Evolutionary conservation across 2,888 invertebrate genomes (phyloP), one percentile per base, ranked within the genome.

Genomic region (Camptogramma bilineatum): DNA sequence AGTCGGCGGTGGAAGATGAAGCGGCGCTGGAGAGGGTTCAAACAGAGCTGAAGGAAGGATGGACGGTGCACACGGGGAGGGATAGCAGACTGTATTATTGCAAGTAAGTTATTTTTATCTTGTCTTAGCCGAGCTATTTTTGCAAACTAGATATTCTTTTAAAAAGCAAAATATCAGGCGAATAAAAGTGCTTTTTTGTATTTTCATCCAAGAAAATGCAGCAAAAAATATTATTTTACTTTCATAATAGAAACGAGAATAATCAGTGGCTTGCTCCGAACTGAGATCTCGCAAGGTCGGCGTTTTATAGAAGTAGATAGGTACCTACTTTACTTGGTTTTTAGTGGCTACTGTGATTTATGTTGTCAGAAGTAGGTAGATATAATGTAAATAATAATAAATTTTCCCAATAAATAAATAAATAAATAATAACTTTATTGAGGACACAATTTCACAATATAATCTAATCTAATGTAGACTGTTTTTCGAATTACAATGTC

Each of bases 81-180:
- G 96, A 96, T 82, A 97, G 97, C 69, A 94, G 97, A 76, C 95
- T 97, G 67, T 98, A 97, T 90, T 98, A 97, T 94, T 97, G 97
- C 96, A 97, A 98, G 98, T 98, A 91, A 95, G 97, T 94, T 24
- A 28, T 57, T 24, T 18, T 21, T 46, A 1, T 17, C 9, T 18
- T 18, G 8, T 0, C 18, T 18, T 46, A 18, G 5, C 18, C n/a
- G 10, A 4, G 34, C 13, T 10, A 39, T 39, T 13, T 34, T 13
- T 39, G 34, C 34, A 39, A 13, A 39, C 13, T 39, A 28, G 28
- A 28, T 28, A 28, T 4, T 28, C 7, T 7, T 28, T 2, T 28
- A 39, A 13, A 2, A 39, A 39, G 34, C 34, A 39, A 39, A 39
- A 13, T 39, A 39, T 2, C 10, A 10, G 9, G 34, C 13, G 28